These are phyloP conservation scores for Mustelus asterias DNA, from an alignment of 2,113 vertebrate genomes.

Conservation along the genomic window DNA sequence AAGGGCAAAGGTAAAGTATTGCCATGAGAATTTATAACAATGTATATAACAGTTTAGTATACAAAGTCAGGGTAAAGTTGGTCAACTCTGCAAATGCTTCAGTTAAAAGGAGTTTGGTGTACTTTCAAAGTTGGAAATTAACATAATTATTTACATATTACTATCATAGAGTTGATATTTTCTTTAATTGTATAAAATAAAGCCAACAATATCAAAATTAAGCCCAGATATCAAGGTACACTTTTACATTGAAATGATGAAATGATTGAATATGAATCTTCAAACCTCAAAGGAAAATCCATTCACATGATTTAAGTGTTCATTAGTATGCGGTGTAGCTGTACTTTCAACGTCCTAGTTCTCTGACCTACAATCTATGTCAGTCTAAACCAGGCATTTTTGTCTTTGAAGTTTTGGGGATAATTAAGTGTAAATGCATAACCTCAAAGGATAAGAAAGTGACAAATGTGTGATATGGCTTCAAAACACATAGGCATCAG, in stretches of 20 bases:
- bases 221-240: neutral
- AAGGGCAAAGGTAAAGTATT: neutral
- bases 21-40: neutral
- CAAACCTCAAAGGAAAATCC: neutral
- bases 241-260: neutral
- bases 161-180: neutral
- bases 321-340: neutral
- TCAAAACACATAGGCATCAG: neutral
- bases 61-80: neutral
- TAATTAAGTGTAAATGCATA: neutral
- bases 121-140: neutral
- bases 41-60: neutral
- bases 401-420: neutral
- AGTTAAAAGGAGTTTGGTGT: neutral
- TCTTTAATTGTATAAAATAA: neutral
- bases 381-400: neutral
- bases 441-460: neutral
- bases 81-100: neutral
- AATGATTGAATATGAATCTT: neutral
- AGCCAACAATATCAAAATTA: neutral
- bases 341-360: constrained; percentile 5
- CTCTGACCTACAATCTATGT: constrained; percentile 18
- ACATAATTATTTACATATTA: neutral
- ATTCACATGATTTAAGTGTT: constrained; percentile 24
- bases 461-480: neutral